These are phyloP conservation scores for Cryptoblepharus egeriae DNA, from an alignment of 2,797 vertebrate species.

Conservation along the genomic window DNA sequence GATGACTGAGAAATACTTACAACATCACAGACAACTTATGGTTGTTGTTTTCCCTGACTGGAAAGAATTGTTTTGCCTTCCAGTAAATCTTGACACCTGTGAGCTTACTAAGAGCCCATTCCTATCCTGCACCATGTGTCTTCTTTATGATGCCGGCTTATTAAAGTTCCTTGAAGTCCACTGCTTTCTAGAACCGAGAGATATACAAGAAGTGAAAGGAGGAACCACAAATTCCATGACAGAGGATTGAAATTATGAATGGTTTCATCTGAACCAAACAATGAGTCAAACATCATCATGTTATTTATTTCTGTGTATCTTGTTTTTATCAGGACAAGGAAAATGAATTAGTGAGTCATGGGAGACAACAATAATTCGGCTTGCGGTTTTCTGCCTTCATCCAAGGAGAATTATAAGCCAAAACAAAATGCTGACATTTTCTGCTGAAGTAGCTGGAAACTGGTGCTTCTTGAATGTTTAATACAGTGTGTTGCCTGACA, in stretches of 20 bases:
- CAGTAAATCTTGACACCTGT: not conserved
- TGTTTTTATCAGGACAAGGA: not conserved
- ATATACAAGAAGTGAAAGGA: not conserved
- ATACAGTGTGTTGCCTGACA: not conserved
- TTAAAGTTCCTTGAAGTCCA: not conserved
- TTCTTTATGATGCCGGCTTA: not conserved
- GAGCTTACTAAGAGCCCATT: not conserved
- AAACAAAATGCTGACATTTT: not conserved
- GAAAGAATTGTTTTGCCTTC: too few species aligned
- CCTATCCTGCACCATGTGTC: not conserved
- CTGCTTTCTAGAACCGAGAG: not conserved
- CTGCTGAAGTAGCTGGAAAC: not conserved
- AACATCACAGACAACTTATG: too few species aligned
- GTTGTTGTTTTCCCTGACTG: too few species aligned
- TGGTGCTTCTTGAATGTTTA: not conserved
- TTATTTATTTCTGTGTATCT: constrained; percentile 9
- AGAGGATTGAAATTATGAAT: not conserved
- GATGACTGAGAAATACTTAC: too few species aligned
- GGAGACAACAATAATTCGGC: not conserved
- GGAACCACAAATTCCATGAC: not conserved
- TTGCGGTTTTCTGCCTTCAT: not conserved
- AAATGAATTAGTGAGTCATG: not conserved
- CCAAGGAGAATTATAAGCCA: not conserved
- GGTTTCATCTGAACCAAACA: constrained; percentile 2
- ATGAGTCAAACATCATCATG: not conserved